phyloP scores from a whole-genome alignment of 2,888 invertebrate species.

The Pachymerium ferrugineum region DNA sequence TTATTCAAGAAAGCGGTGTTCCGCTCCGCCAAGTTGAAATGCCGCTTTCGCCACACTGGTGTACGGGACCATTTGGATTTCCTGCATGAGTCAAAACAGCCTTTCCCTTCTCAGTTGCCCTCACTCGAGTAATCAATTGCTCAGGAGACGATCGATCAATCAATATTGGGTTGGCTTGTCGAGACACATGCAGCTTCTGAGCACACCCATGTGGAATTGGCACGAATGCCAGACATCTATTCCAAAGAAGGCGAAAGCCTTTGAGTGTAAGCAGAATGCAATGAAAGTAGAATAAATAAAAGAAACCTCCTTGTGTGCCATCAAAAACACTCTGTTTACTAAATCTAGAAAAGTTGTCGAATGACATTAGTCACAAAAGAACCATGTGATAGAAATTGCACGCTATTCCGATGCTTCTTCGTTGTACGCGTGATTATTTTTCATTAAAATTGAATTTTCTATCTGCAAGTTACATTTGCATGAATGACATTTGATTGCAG shows the following conservation, averaged over 20 bases:
- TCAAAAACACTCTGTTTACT: no score
- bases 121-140: conserved; percentile 25
- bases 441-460: no score
- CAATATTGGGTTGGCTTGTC: conserved; percentile 27
- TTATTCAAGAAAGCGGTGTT: conserved; percentile 27
- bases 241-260: neutral
- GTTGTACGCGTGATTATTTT: no score
- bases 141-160: conserved; percentile 24
- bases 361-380: no score
- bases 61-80: conserved; percentile 22
- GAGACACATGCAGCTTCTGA: conserved; percentile 22
- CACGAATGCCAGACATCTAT: conserved; percentile 19
- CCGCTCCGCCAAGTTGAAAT: conserved; percentile 25
- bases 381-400: no score
- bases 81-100: conserved; percentile 17
- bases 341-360: no score
- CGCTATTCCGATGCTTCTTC: no score
- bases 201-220: conserved; percentile 25
- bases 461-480: no score
- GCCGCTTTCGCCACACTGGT: conserved; percentile 25
- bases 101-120: conserved; percentile 19
- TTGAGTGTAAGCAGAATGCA: neutral
- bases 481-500: no score
- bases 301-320: neutral
- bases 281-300: no score